phyloP scores from a whole-genome alignment of 2,113 vertebrate genomes.

The Indicator maculatus region DNA sequence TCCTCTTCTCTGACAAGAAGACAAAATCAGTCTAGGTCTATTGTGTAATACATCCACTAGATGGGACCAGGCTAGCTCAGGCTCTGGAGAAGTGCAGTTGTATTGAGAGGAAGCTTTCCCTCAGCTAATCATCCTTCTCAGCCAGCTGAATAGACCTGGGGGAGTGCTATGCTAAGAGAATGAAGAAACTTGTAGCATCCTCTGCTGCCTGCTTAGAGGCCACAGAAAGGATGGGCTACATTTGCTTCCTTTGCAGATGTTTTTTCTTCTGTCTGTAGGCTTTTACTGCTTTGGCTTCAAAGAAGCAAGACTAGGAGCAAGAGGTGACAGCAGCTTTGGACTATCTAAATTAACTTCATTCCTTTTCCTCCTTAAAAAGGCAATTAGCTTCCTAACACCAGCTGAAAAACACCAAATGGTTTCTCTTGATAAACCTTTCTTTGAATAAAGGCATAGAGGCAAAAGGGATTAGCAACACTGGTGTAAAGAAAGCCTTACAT shows the following conservation, averaged over 20 bases:
- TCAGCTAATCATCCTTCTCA: not conserved
- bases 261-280: not conserved
- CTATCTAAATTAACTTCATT: not conserved
- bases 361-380: not conserved
- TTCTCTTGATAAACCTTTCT: not conserved
- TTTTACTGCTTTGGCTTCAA: not conserved
- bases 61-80: not conserved
- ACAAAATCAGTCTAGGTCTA: not conserved
- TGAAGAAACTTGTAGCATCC: not conserved
- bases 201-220: not conserved
- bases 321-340: not conserved
- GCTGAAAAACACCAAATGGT: not conserved
- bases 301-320: not conserved
- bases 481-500: not conserved
- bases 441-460: not conserved
- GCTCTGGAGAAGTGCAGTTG: not conserved
- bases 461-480: not conserved
- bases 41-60: not conserved
- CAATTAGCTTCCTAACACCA: not conserved
- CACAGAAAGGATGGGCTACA: not conserved
- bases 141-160: not conserved
- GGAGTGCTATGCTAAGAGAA: not conserved
- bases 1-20: not conserved
- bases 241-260: not conserved
- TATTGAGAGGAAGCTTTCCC: not conserved